These are phyloP conservation scores for Spinus olivaceus DNA, from an alignment of 2,797 vertebrate genomes.

Conservation along the genomic window DNA sequence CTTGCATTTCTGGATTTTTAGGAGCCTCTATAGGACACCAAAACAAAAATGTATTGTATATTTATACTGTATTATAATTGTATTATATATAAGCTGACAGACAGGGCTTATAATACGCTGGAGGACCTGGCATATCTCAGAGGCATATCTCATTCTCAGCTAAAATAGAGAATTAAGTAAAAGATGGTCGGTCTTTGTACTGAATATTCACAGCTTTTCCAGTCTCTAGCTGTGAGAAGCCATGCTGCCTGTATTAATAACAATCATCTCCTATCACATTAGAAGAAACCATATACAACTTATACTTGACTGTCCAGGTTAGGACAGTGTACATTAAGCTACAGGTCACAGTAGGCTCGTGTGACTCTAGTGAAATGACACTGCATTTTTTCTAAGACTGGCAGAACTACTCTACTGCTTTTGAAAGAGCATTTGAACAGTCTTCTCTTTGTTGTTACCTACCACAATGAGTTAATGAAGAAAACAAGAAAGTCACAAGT, in stretches of 20 bases:
- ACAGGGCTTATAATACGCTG: conserved; percentile 26
- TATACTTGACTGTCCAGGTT: background rate
- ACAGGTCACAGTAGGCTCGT: background rate
- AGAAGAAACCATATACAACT: background rate
- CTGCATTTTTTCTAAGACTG: background rate
- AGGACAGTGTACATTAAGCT: background rate
- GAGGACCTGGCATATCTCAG: background rate
- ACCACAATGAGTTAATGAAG: background rate
- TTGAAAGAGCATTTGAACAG: background rate
- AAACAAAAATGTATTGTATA: conserved; percentile 32
- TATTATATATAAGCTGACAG: conserved; percentile 29
- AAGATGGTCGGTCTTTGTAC: background rate
- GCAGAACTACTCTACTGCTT: background rate
- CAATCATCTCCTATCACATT: background rate
- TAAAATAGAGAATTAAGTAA: conserved; percentile 27
- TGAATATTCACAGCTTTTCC: background rate
- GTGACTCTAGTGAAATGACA: background rate
- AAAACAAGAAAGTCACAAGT: conserved; percentile 24
- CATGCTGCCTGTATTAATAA: background rate
- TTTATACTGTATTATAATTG: conserved; percentile 29
- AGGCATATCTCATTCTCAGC: background rate
- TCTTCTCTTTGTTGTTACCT: background rate
- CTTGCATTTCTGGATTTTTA: conserved; percentile 46
- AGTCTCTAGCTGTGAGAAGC: background rate
- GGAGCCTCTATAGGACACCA: conserved; percentile 19